A percentile compares a stretch with the other conserved stretches of the same genome.
Evolutionary conservation across 1,140 invertebrate species (phyloP).

Genomic region (Elymnias hypermnestra): DNA sequence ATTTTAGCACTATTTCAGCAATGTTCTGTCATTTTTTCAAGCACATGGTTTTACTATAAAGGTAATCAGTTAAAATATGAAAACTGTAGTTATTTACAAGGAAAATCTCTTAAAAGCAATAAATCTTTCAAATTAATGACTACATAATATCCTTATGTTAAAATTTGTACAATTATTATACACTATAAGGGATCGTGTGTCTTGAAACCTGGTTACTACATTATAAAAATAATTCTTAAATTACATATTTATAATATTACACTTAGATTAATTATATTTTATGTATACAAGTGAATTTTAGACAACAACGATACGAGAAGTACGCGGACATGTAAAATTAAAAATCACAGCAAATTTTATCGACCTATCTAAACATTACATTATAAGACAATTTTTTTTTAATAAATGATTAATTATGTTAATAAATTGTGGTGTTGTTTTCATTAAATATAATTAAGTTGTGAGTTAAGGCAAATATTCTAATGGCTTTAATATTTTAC

Average conservation of each 20-base stretch:
- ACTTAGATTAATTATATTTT: slow-evolving; percentile 22
- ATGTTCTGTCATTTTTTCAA: too few species aligned
- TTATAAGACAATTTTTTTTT: background rate
- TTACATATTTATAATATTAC: slow-evolving; percentile 28
- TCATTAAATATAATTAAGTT: background rate
- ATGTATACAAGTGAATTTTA: slow-evolving; percentile 22
- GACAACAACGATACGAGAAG: slow-evolving; percentile 11
- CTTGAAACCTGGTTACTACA: slow-evolving; percentile 48
- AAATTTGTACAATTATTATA: slow-evolving; percentile 16
- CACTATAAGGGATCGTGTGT: slow-evolving; percentile 38
- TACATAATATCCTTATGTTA: too few species aligned
- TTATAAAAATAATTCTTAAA: slow-evolving; percentile 68
- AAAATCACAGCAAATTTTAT: slow-evolving; percentile 54
- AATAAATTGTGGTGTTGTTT: slow-evolving; percentile 36
- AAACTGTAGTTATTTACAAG: too few species aligned
- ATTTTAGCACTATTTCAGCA: too few species aligned
- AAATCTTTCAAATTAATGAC: too few species aligned
- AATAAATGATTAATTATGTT: slow-evolving; percentile 1
- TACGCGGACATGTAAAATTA: slow-evolving; percentile 31
- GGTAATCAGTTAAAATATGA: too few species aligned
- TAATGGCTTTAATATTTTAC: too few species aligned
- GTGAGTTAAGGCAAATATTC: background rate
- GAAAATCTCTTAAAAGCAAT: too few species aligned
- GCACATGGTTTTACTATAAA: too few species aligned
- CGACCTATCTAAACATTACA: slow-evolving; percentile 13